Evolutionary conservation across 1,140 invertebrate species (phyloP), one percentile per base, ranked within the genome.

Genomic region (Drosophila athabasca): DNA sequence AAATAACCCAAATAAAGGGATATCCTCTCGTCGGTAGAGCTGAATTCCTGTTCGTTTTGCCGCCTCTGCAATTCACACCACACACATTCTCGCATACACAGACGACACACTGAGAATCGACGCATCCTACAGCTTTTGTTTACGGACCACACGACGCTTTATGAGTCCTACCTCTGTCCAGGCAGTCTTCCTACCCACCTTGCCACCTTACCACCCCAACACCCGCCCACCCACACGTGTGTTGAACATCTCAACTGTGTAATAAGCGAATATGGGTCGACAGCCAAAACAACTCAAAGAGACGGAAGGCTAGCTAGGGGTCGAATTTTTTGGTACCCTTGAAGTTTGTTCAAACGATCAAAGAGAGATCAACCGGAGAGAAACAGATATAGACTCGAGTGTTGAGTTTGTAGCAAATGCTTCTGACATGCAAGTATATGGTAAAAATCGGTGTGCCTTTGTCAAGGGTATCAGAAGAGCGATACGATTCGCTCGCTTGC

Each of bases 51-150:
- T 41, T 35, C 26, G 35, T 39, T 48, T 11, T 26, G 35, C 41
- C 31, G 50, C 31, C 58, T 62, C 78, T 61, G 73, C 78, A 87
- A 78, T 87, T 87, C 74, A 78, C 82, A 85, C 82, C 82, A 81
- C 45, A 62, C 29, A 31, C 31, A 31, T 31, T 9, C 29, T 9
- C 8, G 9, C 8, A 31, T 0, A 31, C 35, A 43, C 60, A 48
- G 46, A 62, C 1, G n/a, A 48, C 19, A 45, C 46, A 68, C 39
- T 6, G 29, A 43, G 29, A 72, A 45, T 3, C 60, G 13, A 46
- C 64, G 68, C 45, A 52, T 76, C 71, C 57, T 53, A 45, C 61
- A 55, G 71, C 44, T 49, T 58, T 53, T 88, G 83, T 87, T 82
- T 87, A 76, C 82, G 82, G 52, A 72, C 65, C 68, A 53, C 75